Evolutionary conservation across 2,888 invertebrate species (phyloP).

Genomic region (Bruchidius siliquastri): DNA sequence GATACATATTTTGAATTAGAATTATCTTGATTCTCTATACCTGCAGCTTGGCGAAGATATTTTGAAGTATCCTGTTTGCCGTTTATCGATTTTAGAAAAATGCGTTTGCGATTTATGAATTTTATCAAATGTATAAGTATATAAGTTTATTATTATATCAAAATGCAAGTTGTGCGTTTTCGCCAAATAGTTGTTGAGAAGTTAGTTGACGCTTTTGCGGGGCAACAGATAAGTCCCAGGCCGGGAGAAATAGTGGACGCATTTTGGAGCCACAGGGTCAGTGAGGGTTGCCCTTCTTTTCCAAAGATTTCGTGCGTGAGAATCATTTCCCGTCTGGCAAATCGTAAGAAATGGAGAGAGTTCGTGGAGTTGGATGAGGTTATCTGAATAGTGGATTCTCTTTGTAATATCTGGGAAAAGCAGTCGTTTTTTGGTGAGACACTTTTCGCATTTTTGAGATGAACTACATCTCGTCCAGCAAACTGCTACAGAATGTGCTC

Average conservation of each 20-base stretch:
- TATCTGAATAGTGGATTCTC: too few relatives aligned
- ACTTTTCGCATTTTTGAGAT: too few relatives aligned
- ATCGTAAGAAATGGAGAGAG: too few relatives aligned
- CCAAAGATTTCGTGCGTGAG: neutral
- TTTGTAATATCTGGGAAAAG: too few relatives aligned
- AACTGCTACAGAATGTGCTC: too few relatives aligned
- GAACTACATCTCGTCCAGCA: too few relatives aligned
- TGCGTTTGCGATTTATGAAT: conserved; percentile 45
- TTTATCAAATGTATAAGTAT: conserved; percentile 44
- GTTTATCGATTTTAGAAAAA: conserved; percentile 47
- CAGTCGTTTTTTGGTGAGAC: too few relatives aligned
- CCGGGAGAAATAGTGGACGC: conserved; percentile 31
- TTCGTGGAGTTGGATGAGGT: too few relatives aligned
- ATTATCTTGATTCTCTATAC: neutral
- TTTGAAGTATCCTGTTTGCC: conserved; percentile 12
- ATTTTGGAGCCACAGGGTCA: neutral
- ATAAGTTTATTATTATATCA: conserved; percentile 42
- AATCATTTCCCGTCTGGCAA: too few relatives aligned
- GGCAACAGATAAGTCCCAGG: conserved; percentile 30
- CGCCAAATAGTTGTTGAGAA: conserved; percentile 48
- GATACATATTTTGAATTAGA: neutral
- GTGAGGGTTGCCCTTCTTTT: neutral
- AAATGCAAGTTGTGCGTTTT: conserved; percentile 45
- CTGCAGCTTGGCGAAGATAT: neutral
- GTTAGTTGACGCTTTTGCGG: conserved; percentile 46